A percentile compares a stretch with the other conserved stretches of the same genome.
Conservation (phyloP, 2,113 vertebrate species). For the Plecotus auritus region DNA sequence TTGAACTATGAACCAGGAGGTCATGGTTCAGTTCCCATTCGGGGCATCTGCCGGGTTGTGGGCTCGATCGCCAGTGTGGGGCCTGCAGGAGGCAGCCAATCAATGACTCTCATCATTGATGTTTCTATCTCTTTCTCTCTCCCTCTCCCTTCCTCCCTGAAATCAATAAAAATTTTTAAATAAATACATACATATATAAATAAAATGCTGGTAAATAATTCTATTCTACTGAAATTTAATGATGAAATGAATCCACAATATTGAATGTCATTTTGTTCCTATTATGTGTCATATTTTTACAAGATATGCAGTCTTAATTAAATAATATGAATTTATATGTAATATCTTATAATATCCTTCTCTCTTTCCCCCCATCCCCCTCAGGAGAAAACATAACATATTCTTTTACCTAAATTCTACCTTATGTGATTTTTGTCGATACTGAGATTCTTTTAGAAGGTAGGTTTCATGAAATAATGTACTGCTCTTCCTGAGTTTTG, state of each 20-base stretch:
- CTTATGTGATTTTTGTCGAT: background rate
- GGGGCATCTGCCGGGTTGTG: too few relatives aligned
- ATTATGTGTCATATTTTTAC: background rate
- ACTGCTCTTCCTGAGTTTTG: background rate
- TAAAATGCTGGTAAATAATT: background rate
- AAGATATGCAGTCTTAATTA: background rate
- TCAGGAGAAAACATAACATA: background rate
- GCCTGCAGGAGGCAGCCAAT: too few relatives aligned
- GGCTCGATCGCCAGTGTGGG: too few relatives aligned
- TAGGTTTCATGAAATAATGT: background rate
- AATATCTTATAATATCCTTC: background rate
- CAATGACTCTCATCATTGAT: too few relatives aligned
- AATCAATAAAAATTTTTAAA: too few relatives aligned
- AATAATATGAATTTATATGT: background rate
- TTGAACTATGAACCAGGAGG: too few relatives aligned
- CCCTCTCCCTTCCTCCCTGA: too few relatives aligned
- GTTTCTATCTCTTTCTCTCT: too few relatives aligned
- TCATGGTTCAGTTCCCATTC: too few relatives aligned
- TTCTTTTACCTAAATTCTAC: background rate
- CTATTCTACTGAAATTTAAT: background rate
- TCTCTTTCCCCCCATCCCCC: conserved; percentile 3
- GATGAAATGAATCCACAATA: background rate
- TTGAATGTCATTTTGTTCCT: background rate
- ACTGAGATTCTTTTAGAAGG: background rate
- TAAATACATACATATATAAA: too few relatives aligned